Percentiles rank a stretch among this genome's conserved stretches.
phyloP scores from a whole-genome alignment of 2,888 invertebrate species.

The Dicycla oo region DNA sequence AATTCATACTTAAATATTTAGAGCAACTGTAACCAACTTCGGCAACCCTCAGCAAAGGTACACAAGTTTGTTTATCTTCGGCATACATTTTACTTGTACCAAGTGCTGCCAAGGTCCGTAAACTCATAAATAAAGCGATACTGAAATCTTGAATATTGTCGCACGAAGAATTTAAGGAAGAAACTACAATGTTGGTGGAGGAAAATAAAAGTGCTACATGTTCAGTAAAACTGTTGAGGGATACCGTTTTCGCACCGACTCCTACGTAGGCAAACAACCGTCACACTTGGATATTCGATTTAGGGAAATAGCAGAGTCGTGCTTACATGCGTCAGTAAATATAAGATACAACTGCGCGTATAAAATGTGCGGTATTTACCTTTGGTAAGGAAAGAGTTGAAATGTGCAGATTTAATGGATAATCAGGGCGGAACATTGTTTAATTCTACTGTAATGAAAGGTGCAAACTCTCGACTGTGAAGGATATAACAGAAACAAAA shows the following conservation, averaged over 20 bases:
- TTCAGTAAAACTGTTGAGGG: slow-evolving; percentile 43
- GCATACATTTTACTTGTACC: slow-evolving; percentile 63
- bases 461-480: slow-evolving; percentile 31
- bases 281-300: slow-evolving; percentile 68
- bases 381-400: slow-evolving; percentile 37
- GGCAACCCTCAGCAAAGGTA: slow-evolving; percentile 58
- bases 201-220: slow-evolving; percentile 56
- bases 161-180: slow-evolving; percentile 49
- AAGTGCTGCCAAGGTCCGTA: slow-evolving; percentile 51
- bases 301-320: slow-evolving; percentile 63
- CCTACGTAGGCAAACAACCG: slow-evolving; percentile 65
- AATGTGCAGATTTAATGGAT: slow-evolving; percentile 38
- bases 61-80: slow-evolving; percentile 62
- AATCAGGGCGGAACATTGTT: slow-evolving; percentile 54
- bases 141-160: slow-evolving; percentile 54
- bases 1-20: slow-evolving; percentile 65
- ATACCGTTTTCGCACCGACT: slow-evolving; percentile 47
- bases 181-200: slow-evolving; percentile 50
- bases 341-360: slow-evolving; percentile 49
- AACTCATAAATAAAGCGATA: slow-evolving; percentile 55
- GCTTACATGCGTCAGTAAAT: slow-evolving; percentile 60
- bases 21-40: slow-evolving; percentile 57
- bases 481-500: slow-evolving; percentile 32
- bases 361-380: slow-evolving; percentile 48
- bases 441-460: slow-evolving; percentile 48